phyloP scores from a whole-genome alignment of 2,888 invertebrate species.

The Megalurothrips usitatus region DNA sequence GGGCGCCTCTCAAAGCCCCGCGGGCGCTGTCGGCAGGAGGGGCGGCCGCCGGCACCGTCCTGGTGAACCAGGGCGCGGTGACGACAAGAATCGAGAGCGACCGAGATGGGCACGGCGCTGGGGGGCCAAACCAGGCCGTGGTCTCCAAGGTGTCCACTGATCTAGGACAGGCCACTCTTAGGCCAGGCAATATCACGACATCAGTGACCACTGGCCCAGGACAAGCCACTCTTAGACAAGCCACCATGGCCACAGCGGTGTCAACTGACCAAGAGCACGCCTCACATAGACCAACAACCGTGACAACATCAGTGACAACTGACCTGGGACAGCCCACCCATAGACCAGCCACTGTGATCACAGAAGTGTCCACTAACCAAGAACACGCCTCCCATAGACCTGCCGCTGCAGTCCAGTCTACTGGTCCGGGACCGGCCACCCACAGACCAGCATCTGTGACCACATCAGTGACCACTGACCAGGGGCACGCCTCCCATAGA shows the following conservation, averaged over 20 bases:
- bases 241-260: not conserved
- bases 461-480: not conserved
- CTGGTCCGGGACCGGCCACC: not conserved
- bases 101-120: no score
- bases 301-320: no score
- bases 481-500: not conserved
- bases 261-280: not conserved
- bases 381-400: not conserved
- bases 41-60: not conserved
- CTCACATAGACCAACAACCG: not conserved
- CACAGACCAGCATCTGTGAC: not conserved
- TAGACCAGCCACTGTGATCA: not conserved
- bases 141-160: not conserved
- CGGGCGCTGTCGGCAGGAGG: not conserved
- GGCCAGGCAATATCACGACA: not conserved
- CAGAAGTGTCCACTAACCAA: not conserved
- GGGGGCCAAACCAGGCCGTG: no score
- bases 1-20: not conserved
- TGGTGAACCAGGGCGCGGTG: no score
- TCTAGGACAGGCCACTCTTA: not conserved
- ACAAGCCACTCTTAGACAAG: not conserved
- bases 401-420: not conserved
- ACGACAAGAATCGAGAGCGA: no score
- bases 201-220: not conserved
- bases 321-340: not conserved